phyloP scores from a whole-genome alignment of 2,797 vertebrate species.

The Podarcis siculus region DNA sequence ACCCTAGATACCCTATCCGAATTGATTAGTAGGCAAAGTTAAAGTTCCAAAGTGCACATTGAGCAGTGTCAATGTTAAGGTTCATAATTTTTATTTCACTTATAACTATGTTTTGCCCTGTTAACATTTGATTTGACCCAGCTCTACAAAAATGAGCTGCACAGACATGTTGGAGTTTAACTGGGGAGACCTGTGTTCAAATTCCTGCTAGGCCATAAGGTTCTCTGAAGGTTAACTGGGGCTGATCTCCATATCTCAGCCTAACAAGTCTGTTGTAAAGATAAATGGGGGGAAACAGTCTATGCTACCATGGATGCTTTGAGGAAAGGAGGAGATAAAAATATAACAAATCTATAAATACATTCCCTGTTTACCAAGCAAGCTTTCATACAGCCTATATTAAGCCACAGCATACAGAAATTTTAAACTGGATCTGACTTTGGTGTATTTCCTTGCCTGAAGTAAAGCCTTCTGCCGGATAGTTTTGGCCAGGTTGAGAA shows the following conservation, averaged over 20 bases:
- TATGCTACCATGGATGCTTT: neutral
- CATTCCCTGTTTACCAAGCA: conserved; percentile 62
- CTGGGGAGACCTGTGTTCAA: neutral
- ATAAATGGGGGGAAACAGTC: neutral
- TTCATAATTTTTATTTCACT: neutral
- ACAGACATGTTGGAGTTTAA: neutral
- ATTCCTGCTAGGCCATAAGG: neutral
- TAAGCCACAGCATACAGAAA: conserved; percentile 67
- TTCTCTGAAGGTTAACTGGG: neutral
- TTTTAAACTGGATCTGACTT: conserved; percentile 67
- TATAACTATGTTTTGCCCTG: neutral
- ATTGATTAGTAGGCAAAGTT: too few relatives aligned
- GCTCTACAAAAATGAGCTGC: neutral
- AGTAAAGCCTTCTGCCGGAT: conserved; percentile 63
- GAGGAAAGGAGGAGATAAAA: neutral
- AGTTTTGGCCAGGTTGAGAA: neutral
- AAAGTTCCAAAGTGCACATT: neutral
- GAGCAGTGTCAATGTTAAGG: neutral
- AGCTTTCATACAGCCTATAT: conserved; percentile 61
- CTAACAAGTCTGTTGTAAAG: neutral
- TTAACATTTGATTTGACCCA: neutral
- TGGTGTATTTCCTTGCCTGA: conserved; percentile 62
- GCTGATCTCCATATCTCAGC: neutral
- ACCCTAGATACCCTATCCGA: too few relatives aligned
- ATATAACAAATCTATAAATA: conserved; percentile 12